Conservation (phyloP, 2,113 vertebrate genomes). For the Mastomys coucha region DNA sequence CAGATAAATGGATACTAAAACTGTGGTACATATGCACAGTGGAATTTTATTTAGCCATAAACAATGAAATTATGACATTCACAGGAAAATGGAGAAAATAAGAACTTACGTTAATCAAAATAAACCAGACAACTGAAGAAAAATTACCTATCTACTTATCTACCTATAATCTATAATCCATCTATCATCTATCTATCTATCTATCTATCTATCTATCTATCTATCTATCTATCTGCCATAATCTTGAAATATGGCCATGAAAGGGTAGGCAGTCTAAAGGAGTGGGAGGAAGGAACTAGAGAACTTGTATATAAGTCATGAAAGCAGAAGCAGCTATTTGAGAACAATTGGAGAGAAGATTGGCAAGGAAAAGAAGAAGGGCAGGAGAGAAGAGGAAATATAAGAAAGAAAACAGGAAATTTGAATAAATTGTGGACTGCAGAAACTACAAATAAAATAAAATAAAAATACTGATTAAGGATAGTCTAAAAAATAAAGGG, state of each 20-base stretch:
- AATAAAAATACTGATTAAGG: neutral
- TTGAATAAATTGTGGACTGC: neutral
- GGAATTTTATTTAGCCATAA: neutral
- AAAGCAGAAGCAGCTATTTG: neutral
- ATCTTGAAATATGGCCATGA: neutral
- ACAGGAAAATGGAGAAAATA: neutral
- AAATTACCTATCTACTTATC: neutral
- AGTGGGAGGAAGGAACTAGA: neutral
- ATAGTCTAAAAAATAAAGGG: neutral
- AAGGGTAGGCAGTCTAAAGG: neutral
- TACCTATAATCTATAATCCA: neutral
- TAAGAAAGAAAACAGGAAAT: neutral
- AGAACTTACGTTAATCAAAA: neutral
- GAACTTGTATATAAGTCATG: neutral
- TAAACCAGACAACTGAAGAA: neutral
- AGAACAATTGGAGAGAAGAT: neutral
- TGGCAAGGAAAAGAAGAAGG: neutral
- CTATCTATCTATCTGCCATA: neutral
- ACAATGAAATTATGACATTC: neutral
- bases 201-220: neutral
- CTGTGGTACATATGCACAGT: neutral
- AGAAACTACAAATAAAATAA: constrained; percentile 7
- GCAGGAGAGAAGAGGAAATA: neutral
- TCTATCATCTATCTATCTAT: neutral
- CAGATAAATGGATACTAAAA: neutral